phyloP scores from a whole-genome alignment of 2,113 vertebrate species.

The Channa maculata region DNA sequence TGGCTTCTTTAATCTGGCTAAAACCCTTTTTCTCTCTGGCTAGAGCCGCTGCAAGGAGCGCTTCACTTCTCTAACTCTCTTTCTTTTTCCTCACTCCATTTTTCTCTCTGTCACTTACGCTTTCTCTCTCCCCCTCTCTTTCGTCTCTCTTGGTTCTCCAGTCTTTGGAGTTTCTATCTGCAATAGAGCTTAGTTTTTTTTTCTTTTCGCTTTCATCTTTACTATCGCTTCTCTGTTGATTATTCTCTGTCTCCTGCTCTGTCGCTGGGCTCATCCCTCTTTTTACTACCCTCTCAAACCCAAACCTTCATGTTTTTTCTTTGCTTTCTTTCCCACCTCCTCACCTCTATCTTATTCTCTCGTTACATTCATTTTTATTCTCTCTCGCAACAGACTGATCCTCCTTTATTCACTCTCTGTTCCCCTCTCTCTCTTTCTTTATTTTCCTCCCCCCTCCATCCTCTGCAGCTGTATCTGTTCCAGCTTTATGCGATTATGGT shows the following conservation, averaged over 20 bases:
- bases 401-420: slow-evolving; percentile 28
- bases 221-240: slow-evolving; percentile 39
- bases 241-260: slow-evolving; percentile 43
- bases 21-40: slow-evolving; percentile 83
- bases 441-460: background rate
- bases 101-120: slow-evolving; percentile 35
- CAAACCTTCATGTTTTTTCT: slow-evolving; percentile 18
- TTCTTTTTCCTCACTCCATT: slow-evolving; percentile 30
- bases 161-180: slow-evolving; percentile 37
- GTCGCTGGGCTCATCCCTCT: slow-evolving; percentile 46
- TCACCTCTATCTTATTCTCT: slow-evolving; percentile 13
- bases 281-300: slow-evolving; percentile 55
- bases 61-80: slow-evolving; percentile 44
- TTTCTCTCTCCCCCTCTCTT: slow-evolving; percentile 2
- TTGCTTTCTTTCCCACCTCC: background rate
- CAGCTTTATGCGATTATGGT: slow-evolving; percentile 68
- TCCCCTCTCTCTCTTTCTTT: background rate
- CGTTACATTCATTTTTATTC: slow-evolving; percentile 28
- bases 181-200: slow-evolving; percentile 43
- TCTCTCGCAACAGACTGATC: slow-evolving; percentile 53
- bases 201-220: slow-evolving; percentile 45
- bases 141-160: slow-evolving; percentile 20
- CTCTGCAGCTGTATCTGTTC: slow-evolving; percentile 62
- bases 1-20: slow-evolving; percentile 91
- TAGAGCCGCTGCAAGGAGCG: slow-evolving; percentile 44